These are phyloP conservation scores for Syngnathus floridae DNA, from an alignment of 2,113 vertebrate species.

Conservation along the genomic window DNA sequence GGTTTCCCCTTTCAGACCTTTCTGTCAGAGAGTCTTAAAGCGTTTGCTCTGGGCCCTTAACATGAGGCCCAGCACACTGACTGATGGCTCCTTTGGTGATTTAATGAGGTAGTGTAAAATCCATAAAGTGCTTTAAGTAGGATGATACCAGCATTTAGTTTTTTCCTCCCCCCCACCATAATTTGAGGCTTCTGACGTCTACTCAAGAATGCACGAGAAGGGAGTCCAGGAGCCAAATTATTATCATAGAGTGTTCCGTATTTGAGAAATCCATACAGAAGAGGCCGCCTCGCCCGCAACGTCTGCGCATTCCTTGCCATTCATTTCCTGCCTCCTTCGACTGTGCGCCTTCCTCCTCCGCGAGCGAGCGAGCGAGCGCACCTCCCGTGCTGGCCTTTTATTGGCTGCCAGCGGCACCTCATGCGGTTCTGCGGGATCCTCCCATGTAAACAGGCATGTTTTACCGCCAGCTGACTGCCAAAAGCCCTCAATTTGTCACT, in stretches of 20 bases:
- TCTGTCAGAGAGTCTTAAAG: slow-evolving; percentile 63
- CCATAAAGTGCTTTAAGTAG: slow-evolving; percentile 18
- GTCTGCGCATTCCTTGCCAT: not conserved
- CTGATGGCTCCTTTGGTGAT: slow-evolving; percentile 36
- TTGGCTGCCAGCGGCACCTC: slow-evolving; percentile 39
- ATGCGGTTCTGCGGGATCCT: slow-evolving; percentile 64
- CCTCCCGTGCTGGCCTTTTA: slow-evolving; percentile 20
- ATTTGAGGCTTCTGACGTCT: not conserved
- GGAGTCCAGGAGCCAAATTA: not conserved
- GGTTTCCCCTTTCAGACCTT: slow-evolving; percentile 58
- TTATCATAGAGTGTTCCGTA: not conserved
- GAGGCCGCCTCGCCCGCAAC: not conserved
- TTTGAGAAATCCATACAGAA: slow-evolving; percentile 1
- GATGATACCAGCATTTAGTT: slow-evolving; percentile 3
- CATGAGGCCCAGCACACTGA: slow-evolving; percentile 25
- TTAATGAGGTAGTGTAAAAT: slow-evolving; percentile 28
- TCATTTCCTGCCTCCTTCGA: not conserved
- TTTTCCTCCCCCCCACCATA: slow-evolving; percentile 1
- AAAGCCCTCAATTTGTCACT: slow-evolving; percentile 69
- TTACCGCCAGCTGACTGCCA: slow-evolving; percentile 56
- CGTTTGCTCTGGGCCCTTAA: slow-evolving; percentile 41
- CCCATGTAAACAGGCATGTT: slow-evolving; percentile 62
- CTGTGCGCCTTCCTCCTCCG: slow-evolving; percentile 7
- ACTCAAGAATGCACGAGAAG: not conserved
- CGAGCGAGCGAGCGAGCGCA: too few relatives aligned